Conservation (phyloP, 2,113 vertebrate species). For the Calidris pugnax region DNA sequence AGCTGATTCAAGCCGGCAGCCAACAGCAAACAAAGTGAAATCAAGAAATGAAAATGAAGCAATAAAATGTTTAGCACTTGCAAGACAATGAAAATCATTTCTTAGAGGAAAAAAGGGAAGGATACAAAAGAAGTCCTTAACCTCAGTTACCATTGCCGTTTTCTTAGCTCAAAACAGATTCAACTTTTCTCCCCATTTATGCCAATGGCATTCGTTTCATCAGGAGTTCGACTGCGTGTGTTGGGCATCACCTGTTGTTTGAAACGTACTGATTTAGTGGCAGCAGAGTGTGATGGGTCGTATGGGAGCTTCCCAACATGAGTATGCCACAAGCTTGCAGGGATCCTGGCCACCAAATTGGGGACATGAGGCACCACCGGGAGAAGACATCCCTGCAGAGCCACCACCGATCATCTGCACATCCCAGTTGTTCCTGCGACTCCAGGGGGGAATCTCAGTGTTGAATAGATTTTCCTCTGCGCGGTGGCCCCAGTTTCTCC, state of each 20-base stretch:
- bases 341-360: neutral
- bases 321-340: neutral
- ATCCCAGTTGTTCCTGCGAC: neutral
- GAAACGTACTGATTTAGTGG: neutral
- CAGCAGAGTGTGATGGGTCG: neutral
- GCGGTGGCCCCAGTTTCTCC: too few relatives aligned
- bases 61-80: constrained; percentile 41
- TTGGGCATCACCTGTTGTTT: neutral
- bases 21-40: neutral
- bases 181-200: neutral
- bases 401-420: neutral
- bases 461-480: neutral
- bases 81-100: constrained; percentile 29
- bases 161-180: neutral
- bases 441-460: neutral
- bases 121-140: neutral
- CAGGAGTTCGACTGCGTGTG: accelerated
- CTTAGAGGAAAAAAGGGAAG: neutral
- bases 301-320: neutral
- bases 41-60: constrained; percentile 25
- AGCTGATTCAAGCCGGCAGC: neutral
- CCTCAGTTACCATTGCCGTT: neutral
- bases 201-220: neutral
- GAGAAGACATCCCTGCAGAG: neutral
- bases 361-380: neutral